phyloP scores from a whole-genome alignment of 2,797 vertebrate genomes.

The Acanthiza pusilla region DNA sequence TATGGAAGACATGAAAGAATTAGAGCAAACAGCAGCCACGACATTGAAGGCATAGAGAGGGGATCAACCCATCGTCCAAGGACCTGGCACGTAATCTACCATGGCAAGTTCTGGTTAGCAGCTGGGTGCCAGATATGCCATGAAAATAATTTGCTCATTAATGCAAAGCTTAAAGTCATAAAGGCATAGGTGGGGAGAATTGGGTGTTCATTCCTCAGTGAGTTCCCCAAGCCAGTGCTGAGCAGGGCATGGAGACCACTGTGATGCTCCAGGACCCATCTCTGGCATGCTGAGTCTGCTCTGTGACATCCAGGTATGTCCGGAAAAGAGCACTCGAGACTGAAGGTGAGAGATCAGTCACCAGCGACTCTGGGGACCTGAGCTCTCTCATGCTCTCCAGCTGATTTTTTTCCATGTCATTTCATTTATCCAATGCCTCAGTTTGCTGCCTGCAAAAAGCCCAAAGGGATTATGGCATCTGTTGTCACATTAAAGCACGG shows the following conservation, averaged over 20 bases:
- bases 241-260: background rate
- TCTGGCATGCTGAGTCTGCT: background rate
- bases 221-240: background rate
- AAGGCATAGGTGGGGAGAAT: background rate
- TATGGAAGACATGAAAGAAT: background rate
- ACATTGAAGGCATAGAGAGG: background rate
- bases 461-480: conserved; percentile 56
- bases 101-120: background rate
- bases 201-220: background rate
- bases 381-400: background rate
- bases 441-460: conserved; percentile 55
- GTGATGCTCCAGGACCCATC: background rate
- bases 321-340: background rate
- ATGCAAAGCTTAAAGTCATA: background rate
- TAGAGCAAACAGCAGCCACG: background rate
- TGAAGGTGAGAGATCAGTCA: conserved; percentile 37
- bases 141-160: background rate
- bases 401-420: conserved; percentile 15
- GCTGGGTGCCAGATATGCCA: background rate
- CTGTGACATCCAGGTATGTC: background rate
- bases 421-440: conserved; percentile 47
- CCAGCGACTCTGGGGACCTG: background rate
- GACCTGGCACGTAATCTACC: background rate
- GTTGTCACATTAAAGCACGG: background rate
- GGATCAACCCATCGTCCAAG: background rate